Evolutionary conservation across 2,888 invertebrate genomes (phyloP).

Genomic region (Lamellibrachia columna): DNA sequence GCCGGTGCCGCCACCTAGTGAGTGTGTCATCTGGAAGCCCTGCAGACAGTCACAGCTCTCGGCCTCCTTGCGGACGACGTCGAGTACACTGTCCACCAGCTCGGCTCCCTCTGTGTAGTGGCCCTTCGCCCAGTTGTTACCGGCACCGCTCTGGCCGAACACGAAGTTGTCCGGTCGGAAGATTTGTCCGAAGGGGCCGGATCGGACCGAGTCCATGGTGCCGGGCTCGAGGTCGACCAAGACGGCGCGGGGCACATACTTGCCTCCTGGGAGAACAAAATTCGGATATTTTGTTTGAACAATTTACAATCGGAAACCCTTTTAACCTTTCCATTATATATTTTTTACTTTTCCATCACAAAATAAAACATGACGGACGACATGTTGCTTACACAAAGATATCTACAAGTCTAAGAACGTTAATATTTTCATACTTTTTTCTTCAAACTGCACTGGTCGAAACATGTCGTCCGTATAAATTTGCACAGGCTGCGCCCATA

Average conservation of each 20-base stretch:
- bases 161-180: slow-evolving; percentile 96
- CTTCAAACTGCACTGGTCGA: too few relatives aligned
- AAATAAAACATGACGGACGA: too few relatives aligned
- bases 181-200: slow-evolving; percentile 91
- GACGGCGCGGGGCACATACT: slow-evolving; percentile 93
- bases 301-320: too few relatives aligned
- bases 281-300: not conserved
- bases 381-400: too few relatives aligned
- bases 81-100: slow-evolving; percentile 32
- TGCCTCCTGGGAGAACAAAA: slow-evolving; percentile 71
- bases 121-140: not conserved
- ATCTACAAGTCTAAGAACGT: too few relatives aligned
- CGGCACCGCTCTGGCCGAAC: slow-evolving; percentile 75
- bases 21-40: slow-evolving; percentile 68
- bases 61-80: slow-evolving; percentile 25
- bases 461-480: too few relatives aligned
- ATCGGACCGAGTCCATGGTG: slow-evolving; percentile 96
- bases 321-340: too few relatives aligned
- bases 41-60: slow-evolving; percentile 72
- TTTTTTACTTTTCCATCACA: too few relatives aligned
- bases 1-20: slow-evolving; percentile 87
- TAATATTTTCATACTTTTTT: too few relatives aligned
- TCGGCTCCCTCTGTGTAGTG: slow-evolving; percentile 68
- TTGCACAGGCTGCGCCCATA: too few relatives aligned
- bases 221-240: slow-evolving; percentile 95